Evolutionary conservation across 2,113 vertebrate genomes (phyloP).

Genomic region (Stictonetta naevosa): DNA sequence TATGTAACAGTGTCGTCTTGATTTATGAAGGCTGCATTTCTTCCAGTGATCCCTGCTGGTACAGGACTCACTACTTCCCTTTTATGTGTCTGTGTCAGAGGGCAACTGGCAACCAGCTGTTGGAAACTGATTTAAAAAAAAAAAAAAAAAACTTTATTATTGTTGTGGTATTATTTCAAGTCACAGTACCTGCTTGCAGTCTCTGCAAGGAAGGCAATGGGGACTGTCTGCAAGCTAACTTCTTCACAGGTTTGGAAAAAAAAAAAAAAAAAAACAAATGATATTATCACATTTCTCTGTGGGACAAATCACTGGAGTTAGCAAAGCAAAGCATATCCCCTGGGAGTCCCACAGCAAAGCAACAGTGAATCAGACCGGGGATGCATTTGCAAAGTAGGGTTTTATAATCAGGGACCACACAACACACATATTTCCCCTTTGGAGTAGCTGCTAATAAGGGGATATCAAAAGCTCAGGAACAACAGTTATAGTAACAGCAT

Average conservation of each 20-base stretch:
- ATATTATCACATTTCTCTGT: background rate
- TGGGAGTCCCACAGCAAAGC: background rate
- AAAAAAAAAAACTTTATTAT: constrained; percentile 67
- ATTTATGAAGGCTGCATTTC: constrained; percentile 87
- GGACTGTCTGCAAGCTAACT: background rate
- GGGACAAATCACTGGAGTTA: background rate
- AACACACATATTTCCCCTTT: background rate
- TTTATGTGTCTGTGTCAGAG: constrained; percentile 86
- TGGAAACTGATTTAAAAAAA: constrained; percentile 75
- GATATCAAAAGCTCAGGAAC: background rate
- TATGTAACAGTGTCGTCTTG: constrained; percentile 76
- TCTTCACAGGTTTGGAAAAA: constrained; percentile 27
- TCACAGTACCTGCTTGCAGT: constrained; percentile 41
- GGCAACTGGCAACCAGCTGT: constrained; percentile 93
- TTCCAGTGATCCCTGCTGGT: constrained; percentile 85
- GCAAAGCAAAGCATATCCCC: background rate
- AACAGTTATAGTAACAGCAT: background rate
- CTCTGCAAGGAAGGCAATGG: background rate
- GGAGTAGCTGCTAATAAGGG: background rate
- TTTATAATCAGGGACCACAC: background rate
- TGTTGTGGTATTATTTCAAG: constrained; percentile 44
- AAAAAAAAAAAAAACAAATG: background rate
- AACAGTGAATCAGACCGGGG: background rate
- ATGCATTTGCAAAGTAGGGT: background rate
- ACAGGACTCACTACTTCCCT: constrained; percentile 81